These are phyloP conservation scores for Halisarca cf. caerulea DNA, from an alignment of 37 sponge, comb jelly and placozoan species.

Conservation along the genomic window DNA sequence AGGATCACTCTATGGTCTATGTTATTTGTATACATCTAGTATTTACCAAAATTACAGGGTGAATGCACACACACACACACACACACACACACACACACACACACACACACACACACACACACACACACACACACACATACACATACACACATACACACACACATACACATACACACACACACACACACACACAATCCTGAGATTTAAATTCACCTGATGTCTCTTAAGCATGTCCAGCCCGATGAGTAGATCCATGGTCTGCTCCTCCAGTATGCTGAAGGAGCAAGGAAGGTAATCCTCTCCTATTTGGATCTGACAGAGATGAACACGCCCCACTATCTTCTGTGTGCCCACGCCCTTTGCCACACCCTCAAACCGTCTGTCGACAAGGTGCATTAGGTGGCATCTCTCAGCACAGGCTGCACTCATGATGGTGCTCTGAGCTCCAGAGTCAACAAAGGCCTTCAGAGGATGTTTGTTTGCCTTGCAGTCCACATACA, in stretches of 20 bases:
- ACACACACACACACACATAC: too few relatives aligned
- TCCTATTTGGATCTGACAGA: slow-evolving; percentile 88
- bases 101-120: too few relatives aligned
- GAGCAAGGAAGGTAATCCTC: slow-evolving; percentile 82
- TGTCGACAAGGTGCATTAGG: slow-evolving; percentile 87
- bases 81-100: too few relatives aligned
- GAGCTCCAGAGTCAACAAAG: slow-evolving; percentile 94
- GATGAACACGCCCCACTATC: slow-evolving; percentile 89
- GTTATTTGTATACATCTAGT: too few relatives aligned
- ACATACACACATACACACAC: too few relatives aligned
- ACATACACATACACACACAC: too few relatives aligned
- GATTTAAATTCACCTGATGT: slow-evolving; percentile 75
- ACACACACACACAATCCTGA: neutral
- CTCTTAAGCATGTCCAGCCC: slow-evolving; percentile 96
- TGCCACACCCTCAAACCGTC: slow-evolving; percentile 77
- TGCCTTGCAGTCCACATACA: slow-evolving; percentile 82
- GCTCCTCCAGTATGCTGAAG: slow-evolving; percentile 85
- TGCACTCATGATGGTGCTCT: slow-evolving; percentile 82
- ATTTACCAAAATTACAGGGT: too few relatives aligned
- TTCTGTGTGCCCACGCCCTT: slow-evolving; percentile 89
- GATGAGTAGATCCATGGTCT: slow-evolving; percentile 85
- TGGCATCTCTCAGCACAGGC: slow-evolving; percentile 85
- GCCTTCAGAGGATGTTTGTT: slow-evolving; percentile 86
- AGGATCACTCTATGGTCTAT: too few relatives aligned
- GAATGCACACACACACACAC: too few relatives aligned